Evolutionary conservation across 1,140 invertebrate species (phyloP), one percentile per base, ranked within the genome.

Genomic region (Sitophilus oryzae): DNA sequence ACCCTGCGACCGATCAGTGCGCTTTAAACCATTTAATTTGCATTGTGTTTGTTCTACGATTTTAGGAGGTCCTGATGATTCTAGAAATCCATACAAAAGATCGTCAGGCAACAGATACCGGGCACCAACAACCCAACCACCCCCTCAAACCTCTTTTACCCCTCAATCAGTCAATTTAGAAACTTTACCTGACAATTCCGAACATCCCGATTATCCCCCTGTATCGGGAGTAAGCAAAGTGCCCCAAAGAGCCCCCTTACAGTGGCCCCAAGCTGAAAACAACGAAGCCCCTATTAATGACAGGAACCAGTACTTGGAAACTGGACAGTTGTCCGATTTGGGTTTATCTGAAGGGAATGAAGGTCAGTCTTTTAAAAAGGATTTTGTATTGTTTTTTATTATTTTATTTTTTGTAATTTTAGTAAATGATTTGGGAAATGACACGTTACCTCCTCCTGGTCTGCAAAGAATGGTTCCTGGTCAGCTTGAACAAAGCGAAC

Each of bases 301-400:
- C 62, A 73, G 84, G 53, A 84, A 85, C 62, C 81, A 85, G 65
- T 86, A 85, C 69, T 68, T 86, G 49, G 83, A 85, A 71, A 86
- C 83, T 5, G 83, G 82, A 8, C 83, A 85, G 60, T 68, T 86
- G 14, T 82, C 81, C 2, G 79, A 79, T 61, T 74, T 73, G 2
- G 75, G 76, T 64, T 77, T 71, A 54, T 61, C 66, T 11, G 74
- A 76, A 40, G 50, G 35, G 11, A 50, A 25, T 47, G 51, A 53
- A 50, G 22, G 51, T 59, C 18, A 20, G 47, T 0, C 8, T 15
- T n/a, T 2, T n/a, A 6, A 35, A 19, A n/a, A n/a, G n/a, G n/a
- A n/a, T n/a, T n/a, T n/a, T n/a, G n/a, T n/a, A n/a, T n/a, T n/a
- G n/a, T n/a, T n/a, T n/a, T n/a, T n/a, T n/a, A n/a, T n/a, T n/a